These are phyloP conservation scores for Todiramphus chloris DNA, from an alignment of 2,113 vertebrate species.

Conservation along the genomic window DNA sequence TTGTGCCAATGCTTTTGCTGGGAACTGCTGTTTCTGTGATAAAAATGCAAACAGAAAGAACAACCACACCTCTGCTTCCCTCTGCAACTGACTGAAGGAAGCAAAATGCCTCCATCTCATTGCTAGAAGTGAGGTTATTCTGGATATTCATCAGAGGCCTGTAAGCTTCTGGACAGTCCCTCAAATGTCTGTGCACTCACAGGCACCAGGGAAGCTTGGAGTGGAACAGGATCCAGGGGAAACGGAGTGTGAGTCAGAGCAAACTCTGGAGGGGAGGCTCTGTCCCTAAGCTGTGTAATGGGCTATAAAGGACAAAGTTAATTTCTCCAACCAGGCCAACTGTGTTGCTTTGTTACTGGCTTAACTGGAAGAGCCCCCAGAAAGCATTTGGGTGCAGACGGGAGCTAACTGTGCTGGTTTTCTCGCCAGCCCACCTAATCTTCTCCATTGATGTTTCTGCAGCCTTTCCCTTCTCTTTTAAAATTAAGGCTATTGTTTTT, in stretches of 20 bases:
- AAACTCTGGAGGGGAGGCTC: neutral
- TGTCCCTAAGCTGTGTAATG: neutral
- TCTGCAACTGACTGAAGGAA: neutral
- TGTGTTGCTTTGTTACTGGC: neutral
- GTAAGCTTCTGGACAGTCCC: neutral
- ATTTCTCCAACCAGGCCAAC: neutral
- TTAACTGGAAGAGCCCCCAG: neutral
- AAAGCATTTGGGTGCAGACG: neutral
- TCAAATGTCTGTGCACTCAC: neutral
- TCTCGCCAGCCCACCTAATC: neutral
- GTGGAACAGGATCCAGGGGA: neutral
- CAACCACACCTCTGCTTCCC: neutral
- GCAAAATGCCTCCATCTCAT: neutral
- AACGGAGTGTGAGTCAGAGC: neutral
- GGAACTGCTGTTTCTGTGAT: neutral
- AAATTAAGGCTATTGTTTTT: conserved; percentile 6
- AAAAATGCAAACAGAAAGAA: neutral
- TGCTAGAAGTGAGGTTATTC: neutral
- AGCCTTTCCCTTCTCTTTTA: neutral
- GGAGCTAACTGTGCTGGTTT: neutral
- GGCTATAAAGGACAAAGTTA: neutral
- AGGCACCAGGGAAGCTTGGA: neutral
- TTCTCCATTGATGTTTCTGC: neutral
- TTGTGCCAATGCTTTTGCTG: neutral
- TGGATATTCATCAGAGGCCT: neutral